Conservation (phyloP, 1,140 invertebrate species). For the Aporrectodea caliginosa region DNA sequence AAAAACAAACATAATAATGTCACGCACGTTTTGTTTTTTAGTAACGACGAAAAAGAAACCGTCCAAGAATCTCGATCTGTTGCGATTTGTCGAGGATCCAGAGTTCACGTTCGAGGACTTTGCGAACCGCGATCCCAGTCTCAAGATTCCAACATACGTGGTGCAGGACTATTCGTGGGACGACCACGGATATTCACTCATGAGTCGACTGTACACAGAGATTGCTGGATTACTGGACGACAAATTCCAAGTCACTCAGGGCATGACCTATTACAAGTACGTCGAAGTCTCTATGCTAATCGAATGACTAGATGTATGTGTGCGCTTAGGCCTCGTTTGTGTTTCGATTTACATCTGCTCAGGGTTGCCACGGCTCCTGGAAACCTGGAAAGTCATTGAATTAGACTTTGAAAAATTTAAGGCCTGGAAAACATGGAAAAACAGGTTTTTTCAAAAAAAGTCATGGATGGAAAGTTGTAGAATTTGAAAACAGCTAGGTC, state of each 20-base stretch:
- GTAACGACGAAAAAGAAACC: slow-evolving; percentile 1
- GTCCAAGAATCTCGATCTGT: not conserved
- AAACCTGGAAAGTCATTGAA: too few species aligned
- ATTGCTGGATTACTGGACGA: slow-evolving; percentile 78
- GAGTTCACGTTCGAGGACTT: slow-evolving; percentile 19
- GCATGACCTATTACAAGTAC: slow-evolving; percentile 80
- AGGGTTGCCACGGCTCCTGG: too few species aligned
- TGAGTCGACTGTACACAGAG: slow-evolving; percentile 79
- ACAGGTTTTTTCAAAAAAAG: too few species aligned
- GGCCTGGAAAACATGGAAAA: too few species aligned
- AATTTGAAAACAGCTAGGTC: too few species aligned
- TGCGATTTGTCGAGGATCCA: not conserved
- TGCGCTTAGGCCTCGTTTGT: too few species aligned
- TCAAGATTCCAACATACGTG: not conserved
- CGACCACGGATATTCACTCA: slow-evolving; percentile 81
- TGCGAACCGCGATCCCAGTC: slow-evolving; percentile 1
- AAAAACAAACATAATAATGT: not conserved
- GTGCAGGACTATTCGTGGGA: slow-evolving; percentile 85
- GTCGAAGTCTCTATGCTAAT: slow-evolving; percentile 39
- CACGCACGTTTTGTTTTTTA: not conserved
- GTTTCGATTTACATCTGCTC: too few species aligned
- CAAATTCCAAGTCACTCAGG: slow-evolving; percentile 80
- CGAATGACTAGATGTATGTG: too few species aligned
- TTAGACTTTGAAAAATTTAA: too few species aligned
- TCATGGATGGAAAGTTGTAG: too few species aligned